phyloP scores from a whole-genome alignment of 2,888 invertebrate species.

The Thumatha senex region DNA sequence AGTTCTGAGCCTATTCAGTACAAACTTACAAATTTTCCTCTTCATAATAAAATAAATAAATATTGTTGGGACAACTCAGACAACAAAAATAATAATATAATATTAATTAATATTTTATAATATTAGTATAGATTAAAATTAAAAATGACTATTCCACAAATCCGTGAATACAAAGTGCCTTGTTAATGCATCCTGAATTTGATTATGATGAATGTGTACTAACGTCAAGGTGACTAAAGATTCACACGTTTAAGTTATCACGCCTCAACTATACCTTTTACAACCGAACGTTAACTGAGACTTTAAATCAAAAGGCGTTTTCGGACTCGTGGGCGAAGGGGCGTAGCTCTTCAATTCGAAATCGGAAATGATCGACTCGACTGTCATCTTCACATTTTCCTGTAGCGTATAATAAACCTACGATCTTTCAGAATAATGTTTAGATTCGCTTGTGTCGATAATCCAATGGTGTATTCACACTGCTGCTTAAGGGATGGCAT shows the following conservation, averaged over 20 bases:
- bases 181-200: neutral
- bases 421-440: conserved; percentile 12
- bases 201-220: neutral
- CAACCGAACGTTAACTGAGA: conserved; percentile 17
- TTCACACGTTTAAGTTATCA: conserved; percentile 19
- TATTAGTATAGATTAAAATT: too few relatives aligned
- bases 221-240: neutral
- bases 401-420: conserved; percentile 18
- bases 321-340: conserved; percentile 42
- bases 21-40: too few relatives aligned
- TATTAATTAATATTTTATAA: too few relatives aligned
- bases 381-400: conserved; percentile 45
- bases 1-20: too few relatives aligned
- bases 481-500: too few relatives aligned
- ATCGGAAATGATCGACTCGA: conserved; percentile 57
- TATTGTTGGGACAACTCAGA: too few relatives aligned
- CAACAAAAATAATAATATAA: too few relatives aligned
- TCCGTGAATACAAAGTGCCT: too few relatives aligned
- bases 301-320: conserved; percentile 36
- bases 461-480: conserved; percentile 21
- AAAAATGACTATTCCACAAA: too few relatives aligned
- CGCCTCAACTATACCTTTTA: conserved; percentile 14
- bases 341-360: conserved; percentile 48
- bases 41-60: too few relatives aligned
- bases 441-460: conserved; percentile 21